These are phyloP conservation scores for Coenonympha arcania DNA, from an alignment of 2,888 invertebrate species.

Conservation along the genomic window DNA sequence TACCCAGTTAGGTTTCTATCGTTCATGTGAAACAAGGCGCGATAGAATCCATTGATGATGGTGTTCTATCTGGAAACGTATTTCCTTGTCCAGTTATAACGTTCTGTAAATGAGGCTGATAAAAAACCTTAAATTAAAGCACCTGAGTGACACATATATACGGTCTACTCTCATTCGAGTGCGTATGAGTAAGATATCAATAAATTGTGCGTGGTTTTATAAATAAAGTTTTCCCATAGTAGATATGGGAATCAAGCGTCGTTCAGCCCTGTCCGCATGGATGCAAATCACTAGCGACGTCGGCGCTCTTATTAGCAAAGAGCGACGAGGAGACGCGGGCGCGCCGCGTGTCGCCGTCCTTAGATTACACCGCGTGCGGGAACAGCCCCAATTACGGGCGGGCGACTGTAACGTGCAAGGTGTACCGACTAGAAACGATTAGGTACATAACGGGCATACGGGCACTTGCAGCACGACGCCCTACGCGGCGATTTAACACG, in stretches of 20 bases:
- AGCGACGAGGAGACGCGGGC: constrained; percentile 24
- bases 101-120: no score
- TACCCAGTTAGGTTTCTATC: no score
- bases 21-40: no score
- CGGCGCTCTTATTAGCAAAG: constrained; percentile 45
- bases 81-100: no score
- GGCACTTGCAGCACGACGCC: background rate
- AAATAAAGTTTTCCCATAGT: no score
- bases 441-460: background rate
- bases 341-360: constrained; percentile 4
- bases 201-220: no score
- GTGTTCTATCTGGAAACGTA: no score
- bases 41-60: no score
- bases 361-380: background rate
- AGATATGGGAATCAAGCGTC: background rate
- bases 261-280: constrained; percentile 20
- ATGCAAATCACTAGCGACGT: constrained; percentile 38
- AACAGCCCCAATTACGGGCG: constrained; percentile 3
- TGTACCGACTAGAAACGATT: background rate
- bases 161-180: no score
- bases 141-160: no score
- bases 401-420: background rate
- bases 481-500: background rate
- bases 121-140: no score
- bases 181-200: no score